These are phyloP conservation scores for Tridacna crocea DNA, from an alignment of 2,888 invertebrate genomes.

Conservation along the genomic window DNA sequence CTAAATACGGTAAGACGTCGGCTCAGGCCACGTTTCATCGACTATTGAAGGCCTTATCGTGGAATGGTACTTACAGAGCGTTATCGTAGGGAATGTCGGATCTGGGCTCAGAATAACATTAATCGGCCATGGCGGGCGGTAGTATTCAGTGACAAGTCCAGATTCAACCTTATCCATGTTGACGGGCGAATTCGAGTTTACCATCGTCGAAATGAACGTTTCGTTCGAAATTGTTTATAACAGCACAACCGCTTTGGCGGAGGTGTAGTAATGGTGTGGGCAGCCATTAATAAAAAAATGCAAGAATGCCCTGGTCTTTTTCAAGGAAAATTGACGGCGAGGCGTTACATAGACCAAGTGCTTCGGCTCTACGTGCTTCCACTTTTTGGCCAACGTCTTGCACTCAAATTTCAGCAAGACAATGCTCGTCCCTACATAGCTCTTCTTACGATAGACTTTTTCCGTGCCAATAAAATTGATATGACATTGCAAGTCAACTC, in stretches of 20 bases:
- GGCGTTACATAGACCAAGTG: not conserved
- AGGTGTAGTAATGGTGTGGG: not conserved
- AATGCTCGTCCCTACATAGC: no score
- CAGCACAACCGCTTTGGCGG: not conserved
- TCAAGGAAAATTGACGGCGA: not conserved
- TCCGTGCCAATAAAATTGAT: not conserved
- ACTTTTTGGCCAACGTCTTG: not conserved
- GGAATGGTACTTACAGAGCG: not conserved
- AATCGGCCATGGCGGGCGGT: not conserved
- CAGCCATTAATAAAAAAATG: not conserved
- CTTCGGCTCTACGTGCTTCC: not conserved
- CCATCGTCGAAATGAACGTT: not conserved
- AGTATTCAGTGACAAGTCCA: not conserved
- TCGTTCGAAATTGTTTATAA: not conserved
- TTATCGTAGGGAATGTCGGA: not conserved
- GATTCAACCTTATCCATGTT: not conserved
- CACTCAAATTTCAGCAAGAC: no score
- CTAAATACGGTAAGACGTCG: not conserved
- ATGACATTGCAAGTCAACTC: not conserved
- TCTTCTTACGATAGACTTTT: not conserved
- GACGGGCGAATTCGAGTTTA: not conserved
- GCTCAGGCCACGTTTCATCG: not conserved
- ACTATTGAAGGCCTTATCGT: not conserved
- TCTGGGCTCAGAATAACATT: not conserved
- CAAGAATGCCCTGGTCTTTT: not conserved